These are phyloP conservation scores for Adelosebastes latens DNA, from an alignment of 2,797 vertebrate species.

Conservation along the genomic window DNA sequence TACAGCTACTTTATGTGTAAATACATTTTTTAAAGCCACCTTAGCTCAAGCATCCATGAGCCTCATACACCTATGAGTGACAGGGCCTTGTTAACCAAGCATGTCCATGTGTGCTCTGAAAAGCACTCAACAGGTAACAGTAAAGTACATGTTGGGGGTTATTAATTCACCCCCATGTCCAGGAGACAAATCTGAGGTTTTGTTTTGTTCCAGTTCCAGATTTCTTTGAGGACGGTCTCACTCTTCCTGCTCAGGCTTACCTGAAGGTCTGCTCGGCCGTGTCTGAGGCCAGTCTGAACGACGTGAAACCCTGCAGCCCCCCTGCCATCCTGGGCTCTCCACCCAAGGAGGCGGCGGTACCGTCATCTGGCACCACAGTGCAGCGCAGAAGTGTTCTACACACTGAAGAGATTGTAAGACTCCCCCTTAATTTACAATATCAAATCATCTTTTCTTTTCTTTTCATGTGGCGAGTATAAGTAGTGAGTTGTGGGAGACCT, in stretches of 20 bases:
- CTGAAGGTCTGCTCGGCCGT: conserved; percentile 81
- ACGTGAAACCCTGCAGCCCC: conserved; percentile 59
- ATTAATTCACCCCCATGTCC: not conserved
- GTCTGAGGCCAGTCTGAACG: conserved; percentile 75
- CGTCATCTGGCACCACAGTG: conserved; percentile 75
- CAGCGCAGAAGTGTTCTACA: conserved; percentile 82
- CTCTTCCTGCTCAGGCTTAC: conserved; percentile 84
- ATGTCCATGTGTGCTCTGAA: not conserved
- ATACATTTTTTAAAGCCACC: not conserved
- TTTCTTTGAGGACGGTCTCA: conserved; percentile 83
- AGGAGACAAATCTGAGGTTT: not conserved
- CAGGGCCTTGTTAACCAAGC: no score
- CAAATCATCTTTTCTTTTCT: not conserved
- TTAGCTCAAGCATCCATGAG: not conserved
- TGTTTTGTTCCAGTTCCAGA: conserved; percentile 67
- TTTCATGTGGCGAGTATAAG: not conserved
- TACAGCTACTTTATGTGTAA: not conserved
- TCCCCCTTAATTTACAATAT: not conserved
- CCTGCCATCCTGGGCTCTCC: conserved; percentile 53
- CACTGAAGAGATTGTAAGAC: conserved; percentile 83
- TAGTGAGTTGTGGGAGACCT: not conserved
- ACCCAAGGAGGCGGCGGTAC: conserved; percentile 44
- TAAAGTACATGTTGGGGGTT: not conserved
- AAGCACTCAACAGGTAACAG: not conserved
- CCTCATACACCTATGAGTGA: no score